Evolutionary conservation across 2,113 vertebrate species (phyloP).

Genomic region (Micronycteris hirsuta): DNA sequence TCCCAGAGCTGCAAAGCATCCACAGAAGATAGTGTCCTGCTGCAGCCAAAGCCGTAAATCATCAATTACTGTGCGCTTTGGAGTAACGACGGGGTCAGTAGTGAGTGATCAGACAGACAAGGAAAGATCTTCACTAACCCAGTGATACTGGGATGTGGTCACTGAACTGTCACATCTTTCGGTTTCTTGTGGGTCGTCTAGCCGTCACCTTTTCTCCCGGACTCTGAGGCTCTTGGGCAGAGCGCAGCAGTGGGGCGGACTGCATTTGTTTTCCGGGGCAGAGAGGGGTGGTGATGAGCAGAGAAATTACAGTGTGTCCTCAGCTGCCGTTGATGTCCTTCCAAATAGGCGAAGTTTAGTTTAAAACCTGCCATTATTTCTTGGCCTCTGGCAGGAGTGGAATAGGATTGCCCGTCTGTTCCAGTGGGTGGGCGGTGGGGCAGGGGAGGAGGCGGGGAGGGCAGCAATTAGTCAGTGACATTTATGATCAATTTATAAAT

Average conservation of each 20-base stretch:
- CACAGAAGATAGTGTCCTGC: background rate
- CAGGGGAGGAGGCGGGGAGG: background rate
- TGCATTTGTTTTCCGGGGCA: background rate
- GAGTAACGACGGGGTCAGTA: background rate
- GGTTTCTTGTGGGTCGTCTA: background rate
- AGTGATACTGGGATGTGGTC: background rate
- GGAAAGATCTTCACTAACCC: background rate
- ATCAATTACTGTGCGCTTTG: background rate
- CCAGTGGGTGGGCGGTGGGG: background rate
- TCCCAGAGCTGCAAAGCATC: background rate
- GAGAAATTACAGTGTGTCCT: background rate
- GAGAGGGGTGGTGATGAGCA: background rate
- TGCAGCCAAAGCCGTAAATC: background rate
- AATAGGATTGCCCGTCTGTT: constrained; percentile 35
- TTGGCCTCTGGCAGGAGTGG: constrained; percentile 31
- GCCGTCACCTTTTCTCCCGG: background rate
- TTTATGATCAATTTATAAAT: constrained; percentile 68
- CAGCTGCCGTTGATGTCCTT: background rate
- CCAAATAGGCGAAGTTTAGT: constrained; percentile 58
- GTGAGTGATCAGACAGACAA: background rate
- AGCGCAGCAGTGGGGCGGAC: background rate
- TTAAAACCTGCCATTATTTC: constrained; percentile 46
- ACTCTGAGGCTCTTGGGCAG: background rate
- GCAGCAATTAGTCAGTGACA: constrained; percentile 56
- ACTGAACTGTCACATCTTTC: background rate